Evolutionary conservation across 2,888 invertebrate species (phyloP).

Genomic region (Agrenia bidenticulata): DNA sequence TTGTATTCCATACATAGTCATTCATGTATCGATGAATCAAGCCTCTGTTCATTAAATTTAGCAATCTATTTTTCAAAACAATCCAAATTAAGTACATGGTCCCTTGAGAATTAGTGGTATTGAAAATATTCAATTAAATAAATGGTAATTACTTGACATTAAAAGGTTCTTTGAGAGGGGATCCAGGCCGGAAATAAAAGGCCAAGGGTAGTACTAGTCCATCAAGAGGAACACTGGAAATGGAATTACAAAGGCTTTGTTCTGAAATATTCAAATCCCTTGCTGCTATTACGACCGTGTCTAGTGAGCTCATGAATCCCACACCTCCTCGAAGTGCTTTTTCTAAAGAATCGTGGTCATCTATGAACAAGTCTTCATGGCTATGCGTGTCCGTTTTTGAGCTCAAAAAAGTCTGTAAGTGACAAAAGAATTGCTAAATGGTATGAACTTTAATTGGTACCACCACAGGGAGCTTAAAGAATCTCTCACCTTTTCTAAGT

Average conservation of each 20-base stretch:
- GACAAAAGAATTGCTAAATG: background rate
- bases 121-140: background rate
- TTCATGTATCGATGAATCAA: background rate
- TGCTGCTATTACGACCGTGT: background rate
- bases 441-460: background rate
- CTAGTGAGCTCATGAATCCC: conserved; percentile 5
- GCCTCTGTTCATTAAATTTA: background rate
- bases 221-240: background rate
- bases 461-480: no score
- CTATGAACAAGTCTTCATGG: background rate
- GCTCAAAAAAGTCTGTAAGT: background rate
- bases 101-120: background rate
- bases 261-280: conserved; percentile 1
- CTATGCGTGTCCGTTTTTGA: background rate
- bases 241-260: background rate
- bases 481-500: background rate
- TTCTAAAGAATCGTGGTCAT: background rate
- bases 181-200: background rate
- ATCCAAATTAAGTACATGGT: background rate
- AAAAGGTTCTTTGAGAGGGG: background rate
- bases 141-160: background rate
- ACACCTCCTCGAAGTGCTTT: background rate
- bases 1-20: background rate
- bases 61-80: background rate
- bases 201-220: background rate